Evolutionary conservation across 2,888 invertebrate species (phyloP).

Genomic region (Ormyrus thymus): DNA sequence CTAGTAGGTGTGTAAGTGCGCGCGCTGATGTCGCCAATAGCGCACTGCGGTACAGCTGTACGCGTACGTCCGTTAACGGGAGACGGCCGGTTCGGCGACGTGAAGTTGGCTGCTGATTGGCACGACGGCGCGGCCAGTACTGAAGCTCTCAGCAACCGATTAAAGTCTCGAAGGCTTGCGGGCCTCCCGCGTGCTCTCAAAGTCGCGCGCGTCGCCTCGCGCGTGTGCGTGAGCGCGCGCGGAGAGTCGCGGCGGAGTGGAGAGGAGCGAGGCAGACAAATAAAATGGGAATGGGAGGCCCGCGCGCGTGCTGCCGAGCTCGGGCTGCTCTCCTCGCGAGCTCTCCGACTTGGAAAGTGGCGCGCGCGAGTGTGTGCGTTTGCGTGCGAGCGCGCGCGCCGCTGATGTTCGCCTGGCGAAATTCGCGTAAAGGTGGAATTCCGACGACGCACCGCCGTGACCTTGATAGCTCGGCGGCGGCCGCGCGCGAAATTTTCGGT

Average conservation of each 20-base stretch:
- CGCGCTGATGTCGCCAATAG: neutral
- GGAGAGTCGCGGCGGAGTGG: neutral
- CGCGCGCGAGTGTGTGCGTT: too few relatives aligned
- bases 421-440: too few relatives aligned
- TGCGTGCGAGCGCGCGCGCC: too few relatives aligned
- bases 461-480: neutral
- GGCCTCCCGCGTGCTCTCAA: too few relatives aligned
- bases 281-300: too few relatives aligned
- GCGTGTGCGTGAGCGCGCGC: neutral
- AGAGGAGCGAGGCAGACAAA: neutral
- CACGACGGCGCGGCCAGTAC: slow-evolving; percentile 47
- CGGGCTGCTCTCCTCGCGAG: too few relatives aligned
- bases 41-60: neutral
- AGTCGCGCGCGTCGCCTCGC: neutral
- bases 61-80: neutral
- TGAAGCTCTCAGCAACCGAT: slow-evolving; percentile 28
- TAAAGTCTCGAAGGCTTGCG: slow-evolving; percentile 29
- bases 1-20: neutral
- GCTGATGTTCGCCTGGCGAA: too few relatives aligned
- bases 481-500: too few relatives aligned
- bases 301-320: too few relatives aligned
- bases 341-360: too few relatives aligned
- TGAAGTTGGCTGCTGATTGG: slow-evolving; percentile 32
- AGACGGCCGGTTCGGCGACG: neutral
- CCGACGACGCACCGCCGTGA: too few relatives aligned